A percentile compares a stretch with the other conserved stretches of the same genome.
phyloP scores from a whole-genome alignment of 1,140 invertebrate genomes.

The Drosophila aff. region DNA sequence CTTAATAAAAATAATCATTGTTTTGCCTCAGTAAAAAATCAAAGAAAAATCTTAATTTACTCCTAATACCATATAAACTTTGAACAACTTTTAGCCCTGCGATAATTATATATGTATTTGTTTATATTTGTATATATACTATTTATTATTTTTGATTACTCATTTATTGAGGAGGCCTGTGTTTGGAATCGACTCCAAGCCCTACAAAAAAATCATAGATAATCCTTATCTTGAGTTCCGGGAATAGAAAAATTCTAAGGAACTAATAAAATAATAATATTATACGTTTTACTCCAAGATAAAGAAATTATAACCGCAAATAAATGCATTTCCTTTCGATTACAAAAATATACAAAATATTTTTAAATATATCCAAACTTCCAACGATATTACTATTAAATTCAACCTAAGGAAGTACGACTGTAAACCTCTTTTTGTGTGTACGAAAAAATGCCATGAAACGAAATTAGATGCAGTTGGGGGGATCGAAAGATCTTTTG shows the following conservation, averaged over 20 bases:
- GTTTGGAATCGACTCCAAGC: background rate
- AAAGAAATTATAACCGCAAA: background rate
- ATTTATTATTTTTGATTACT: conserved; percentile 4
- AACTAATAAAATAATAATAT: conserved; percentile 12
- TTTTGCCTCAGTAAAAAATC: background rate
- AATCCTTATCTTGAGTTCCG: conserved; percentile 16
- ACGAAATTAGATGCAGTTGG: background rate
- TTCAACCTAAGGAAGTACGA: background rate
- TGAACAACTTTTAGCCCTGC: background rate
- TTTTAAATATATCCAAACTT: background rate
- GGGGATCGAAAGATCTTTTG: background rate
- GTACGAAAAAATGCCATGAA: conserved; percentile 5
- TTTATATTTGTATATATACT: background rate
- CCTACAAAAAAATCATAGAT: conserved; percentile 2
- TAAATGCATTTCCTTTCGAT: background rate
- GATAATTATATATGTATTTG: background rate
- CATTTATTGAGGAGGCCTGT: conserved; percentile 8
- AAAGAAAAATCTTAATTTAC: background rate
- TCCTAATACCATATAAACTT: background rate
- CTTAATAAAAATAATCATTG: no score
- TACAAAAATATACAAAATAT: background rate
- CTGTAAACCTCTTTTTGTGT: conserved; percentile 2
- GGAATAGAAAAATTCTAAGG: background rate
- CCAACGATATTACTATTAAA: background rate
- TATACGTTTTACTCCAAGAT: background rate